Base-by-base conservation (phyloP, 2,113 vertebrate species). In the Garra rufa region DNA sequence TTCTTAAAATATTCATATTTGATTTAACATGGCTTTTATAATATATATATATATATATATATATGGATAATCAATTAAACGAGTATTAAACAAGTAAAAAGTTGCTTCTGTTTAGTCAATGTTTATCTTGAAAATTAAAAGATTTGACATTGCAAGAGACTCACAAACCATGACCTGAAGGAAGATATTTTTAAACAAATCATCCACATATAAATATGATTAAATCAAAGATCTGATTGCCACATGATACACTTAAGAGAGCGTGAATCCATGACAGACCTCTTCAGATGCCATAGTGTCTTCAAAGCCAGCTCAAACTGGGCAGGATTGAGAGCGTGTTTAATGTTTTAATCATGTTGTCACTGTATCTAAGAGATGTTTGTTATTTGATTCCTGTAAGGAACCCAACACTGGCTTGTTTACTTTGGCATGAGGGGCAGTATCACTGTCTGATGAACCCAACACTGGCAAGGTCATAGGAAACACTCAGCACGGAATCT, bases 401-500 rank as follows among this genome's bases (percentile, higher is more conserved):
- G 74, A 24, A 74, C 34, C 9, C 46, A 61, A 73, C 6, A 24
- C 44, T 73, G 80, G 50, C 63, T 44, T 91, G 89, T 75, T 92
- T 90, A 90, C 85, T 88, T 88, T 91, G 82, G 89, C 90, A 84
- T 82, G 73, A 14, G 59, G 50, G 87, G 73, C 44, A 79, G 80
- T 88, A 82, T 88, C 75, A 50, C 83, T 85, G 87, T 89, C 86
- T 21, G 75, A 78, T 76, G 75, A 84, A 84, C 41, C 50, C 82
- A 34, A 87, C 87, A 52, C 75, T 71, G 85, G 82, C 83, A 84
- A 48, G 73, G 86, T 88, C 86, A 89, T 87, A 89, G 90, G 88
- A 90, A 89, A 88, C 85, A 52, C 55, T 89, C 87, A 80, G 86
- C 30, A 79, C 88, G 88, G 91, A 88, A 88, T 86, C 83, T 79